A percentile compares a stretch with the other conserved stretches of the same genome.
These are phyloP conservation scores for Portevinia maculata DNA, from an alignment of 2,888 invertebrate genomes.

Conservation along the genomic window DNA sequence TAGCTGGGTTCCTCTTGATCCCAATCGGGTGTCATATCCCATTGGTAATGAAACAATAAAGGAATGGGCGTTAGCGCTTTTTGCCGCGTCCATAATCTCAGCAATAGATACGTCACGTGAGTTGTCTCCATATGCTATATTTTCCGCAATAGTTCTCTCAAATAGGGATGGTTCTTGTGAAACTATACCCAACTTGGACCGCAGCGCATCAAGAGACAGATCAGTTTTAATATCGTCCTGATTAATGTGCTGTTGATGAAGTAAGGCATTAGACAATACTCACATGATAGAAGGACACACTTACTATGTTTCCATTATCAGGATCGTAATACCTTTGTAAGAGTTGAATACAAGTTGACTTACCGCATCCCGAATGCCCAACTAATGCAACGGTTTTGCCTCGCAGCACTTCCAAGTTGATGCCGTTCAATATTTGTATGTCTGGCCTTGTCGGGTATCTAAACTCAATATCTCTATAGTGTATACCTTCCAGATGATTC, in stretches of 20 bases:
- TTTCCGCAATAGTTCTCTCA: constrained; percentile 91
- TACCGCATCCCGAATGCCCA: constrained; percentile 91
- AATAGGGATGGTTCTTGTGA: constrained; percentile 94
- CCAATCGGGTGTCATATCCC: constrained; percentile 90
- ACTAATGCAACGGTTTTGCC: constrained; percentile 90
- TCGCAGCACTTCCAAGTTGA: constrained; percentile 87
- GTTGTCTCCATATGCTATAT: constrained; percentile 94
- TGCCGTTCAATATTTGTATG: constrained; percentile 88
- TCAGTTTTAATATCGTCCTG: constrained; percentile 85
- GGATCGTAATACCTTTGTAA: constrained; percentile 92
- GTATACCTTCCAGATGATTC: constrained; percentile 80
- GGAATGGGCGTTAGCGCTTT: constrained; percentile 90
- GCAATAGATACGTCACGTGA: constrained; percentile 86
- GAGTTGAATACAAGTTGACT: constrained; percentile 91
- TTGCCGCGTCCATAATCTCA: constrained; percentile 89
- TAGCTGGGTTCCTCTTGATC: constrained; percentile 90
- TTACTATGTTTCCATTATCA: constrained; percentile 86
- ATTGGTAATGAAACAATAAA: constrained; percentile 90
- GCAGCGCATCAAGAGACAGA: constrained; percentile 87
- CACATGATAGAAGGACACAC: constrained; percentile 43
- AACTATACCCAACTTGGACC: constrained; percentile 91
- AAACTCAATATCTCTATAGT: constrained; percentile 88
- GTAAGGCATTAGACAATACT: constrained; percentile 10
- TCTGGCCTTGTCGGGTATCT: constrained; percentile 92
- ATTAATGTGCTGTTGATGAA: constrained; percentile 81